These are phyloP conservation scores for Cartodere bifasciata DNA, from an alignment of 2,888 invertebrate genomes.

Conservation along the genomic window DNA sequence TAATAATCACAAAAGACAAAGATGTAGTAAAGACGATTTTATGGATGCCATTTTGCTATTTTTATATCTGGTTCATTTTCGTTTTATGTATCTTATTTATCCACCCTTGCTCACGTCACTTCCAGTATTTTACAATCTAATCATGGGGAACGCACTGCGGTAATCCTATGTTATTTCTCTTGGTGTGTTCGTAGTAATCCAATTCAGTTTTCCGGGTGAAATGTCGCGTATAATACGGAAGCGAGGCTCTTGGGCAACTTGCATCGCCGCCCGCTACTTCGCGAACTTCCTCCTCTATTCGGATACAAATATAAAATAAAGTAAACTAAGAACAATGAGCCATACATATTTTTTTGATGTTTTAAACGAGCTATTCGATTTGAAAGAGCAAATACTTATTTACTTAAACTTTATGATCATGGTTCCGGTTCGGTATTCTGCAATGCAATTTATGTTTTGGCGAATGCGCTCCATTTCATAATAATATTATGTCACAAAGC, in stretches of 20 bases:
- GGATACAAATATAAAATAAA: constrained; percentile 38
- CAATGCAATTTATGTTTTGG: too few relatives aligned
- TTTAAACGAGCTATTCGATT: too few relatives aligned
- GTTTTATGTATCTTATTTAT: constrained; percentile 40
- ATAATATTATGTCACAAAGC: too few relatives aligned
- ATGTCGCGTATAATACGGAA: constrained; percentile 11
- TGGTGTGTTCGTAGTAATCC: constrained; percentile 31
- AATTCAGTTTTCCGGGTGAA: constrained; percentile 14
- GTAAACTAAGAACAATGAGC: constrained; percentile 31
- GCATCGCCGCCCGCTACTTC: too few relatives aligned
- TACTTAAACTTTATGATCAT: too few relatives aligned
- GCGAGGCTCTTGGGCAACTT: too few relatives aligned
- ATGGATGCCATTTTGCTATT: constrained; percentile 35
- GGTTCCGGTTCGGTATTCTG: too few relatives aligned
- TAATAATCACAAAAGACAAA: constrained; percentile 5
- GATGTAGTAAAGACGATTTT: constrained; percentile 27
- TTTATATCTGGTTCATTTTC: constrained; percentile 39
- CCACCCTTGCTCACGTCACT: constrained; percentile 40
- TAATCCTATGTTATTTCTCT: constrained; percentile 40
- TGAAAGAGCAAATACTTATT: too few relatives aligned
- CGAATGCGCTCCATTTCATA: too few relatives aligned
- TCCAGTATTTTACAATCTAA: constrained; percentile 43
- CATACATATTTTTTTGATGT: constrained; percentile 32
- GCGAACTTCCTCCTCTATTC: constrained; percentile 30
- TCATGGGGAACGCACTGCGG: constrained; percentile 40